Conservation (phyloP, 2,797 vertebrate genomes). For the Spinibarbus caldwelli region DNA sequence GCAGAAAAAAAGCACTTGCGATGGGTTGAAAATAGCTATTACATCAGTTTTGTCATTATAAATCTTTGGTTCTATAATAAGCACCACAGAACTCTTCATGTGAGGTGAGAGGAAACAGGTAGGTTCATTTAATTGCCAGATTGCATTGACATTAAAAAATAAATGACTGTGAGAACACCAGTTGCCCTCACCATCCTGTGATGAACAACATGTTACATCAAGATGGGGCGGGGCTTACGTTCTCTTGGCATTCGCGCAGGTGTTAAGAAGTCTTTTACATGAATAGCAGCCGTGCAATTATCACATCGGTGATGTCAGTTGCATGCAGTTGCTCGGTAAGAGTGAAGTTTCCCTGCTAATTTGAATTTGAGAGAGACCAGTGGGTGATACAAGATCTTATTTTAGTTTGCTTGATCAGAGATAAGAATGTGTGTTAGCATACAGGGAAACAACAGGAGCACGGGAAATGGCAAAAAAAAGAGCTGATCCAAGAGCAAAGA, state of each 20-base stretch:
- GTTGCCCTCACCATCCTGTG: slow-evolving; percentile 28
- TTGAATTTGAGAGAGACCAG: slow-evolving; percentile 14
- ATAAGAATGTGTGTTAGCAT: slow-evolving; percentile 13
- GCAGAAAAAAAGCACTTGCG: slow-evolving; percentile 40
- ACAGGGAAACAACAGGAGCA: not conserved
- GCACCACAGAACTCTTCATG: slow-evolving; percentile 30
- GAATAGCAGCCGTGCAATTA: slow-evolving; percentile 54
- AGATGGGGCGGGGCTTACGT: slow-evolving; percentile 14
- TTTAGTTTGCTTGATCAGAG: slow-evolving; percentile 38
- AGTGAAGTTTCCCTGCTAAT: slow-evolving; percentile 25
- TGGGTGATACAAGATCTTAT: slow-evolving; percentile 43
- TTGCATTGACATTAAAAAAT: slow-evolving; percentile 37
- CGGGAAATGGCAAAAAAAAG: slow-evolving; percentile 3
- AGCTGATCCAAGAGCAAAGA: not conserved
- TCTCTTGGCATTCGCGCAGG: slow-evolving; percentile 47
- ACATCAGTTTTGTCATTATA: slow-evolving; percentile 50
- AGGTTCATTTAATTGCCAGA: slow-evolving; percentile 38
- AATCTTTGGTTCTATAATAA: slow-evolving; percentile 26
- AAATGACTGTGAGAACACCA: slow-evolving; percentile 13
- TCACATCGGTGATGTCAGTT: slow-evolving; percentile 17
- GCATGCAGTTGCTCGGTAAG: slow-evolving; percentile 10
- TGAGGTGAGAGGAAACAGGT: slow-evolving; percentile 19
- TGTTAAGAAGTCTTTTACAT: slow-evolving; percentile 60
- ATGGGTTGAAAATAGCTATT: slow-evolving; percentile 28
- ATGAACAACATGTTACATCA: not conserved